Conservation (phyloP, 2,797 vertebrate genomes). For the Allobates femoralis region DNA sequence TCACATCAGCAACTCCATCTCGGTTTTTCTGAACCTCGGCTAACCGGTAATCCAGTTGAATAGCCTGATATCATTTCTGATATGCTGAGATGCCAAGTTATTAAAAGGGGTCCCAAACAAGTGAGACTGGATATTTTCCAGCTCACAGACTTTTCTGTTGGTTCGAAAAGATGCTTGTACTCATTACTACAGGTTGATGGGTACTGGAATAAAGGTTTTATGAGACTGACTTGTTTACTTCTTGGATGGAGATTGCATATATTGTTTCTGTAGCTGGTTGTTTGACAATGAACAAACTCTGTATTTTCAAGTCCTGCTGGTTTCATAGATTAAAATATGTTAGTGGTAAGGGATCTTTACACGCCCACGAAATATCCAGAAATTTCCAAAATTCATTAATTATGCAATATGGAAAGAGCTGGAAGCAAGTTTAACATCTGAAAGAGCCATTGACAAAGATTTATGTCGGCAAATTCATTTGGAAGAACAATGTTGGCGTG, state of each 20-base stretch:
- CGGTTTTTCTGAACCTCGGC: too few relatives aligned
- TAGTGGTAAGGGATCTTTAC: neutral
- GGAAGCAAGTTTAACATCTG: too few relatives aligned
- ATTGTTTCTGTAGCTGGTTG: conserved; percentile 1
- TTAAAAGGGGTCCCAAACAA: neutral
- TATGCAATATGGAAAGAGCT: neutral
- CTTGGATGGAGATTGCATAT: neutral
- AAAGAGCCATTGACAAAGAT: too few relatives aligned
- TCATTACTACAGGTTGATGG: too few relatives aligned
- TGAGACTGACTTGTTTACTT: too few relatives aligned
- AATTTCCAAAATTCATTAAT: neutral
- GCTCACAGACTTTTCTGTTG: neutral
- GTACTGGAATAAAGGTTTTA: too few relatives aligned
- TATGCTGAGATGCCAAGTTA: neutral
- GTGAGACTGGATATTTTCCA: neutral
- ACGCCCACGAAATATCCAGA: neutral
- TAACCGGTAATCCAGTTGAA: neutral
- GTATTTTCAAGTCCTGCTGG: neutral
- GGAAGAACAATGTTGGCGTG: too few relatives aligned
- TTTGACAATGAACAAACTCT: neutral
- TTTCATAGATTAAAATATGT: conserved; percentile 1
- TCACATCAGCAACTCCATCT: too few relatives aligned
- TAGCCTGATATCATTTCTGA: neutral
- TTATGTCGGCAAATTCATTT: too few relatives aligned
- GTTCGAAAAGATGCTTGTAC: neutral